Evolutionary conservation across 2,113 vertebrate species (phyloP), one percentile per base, ranked within the genome.

Genomic region (Apteryx mantelli): DNA sequence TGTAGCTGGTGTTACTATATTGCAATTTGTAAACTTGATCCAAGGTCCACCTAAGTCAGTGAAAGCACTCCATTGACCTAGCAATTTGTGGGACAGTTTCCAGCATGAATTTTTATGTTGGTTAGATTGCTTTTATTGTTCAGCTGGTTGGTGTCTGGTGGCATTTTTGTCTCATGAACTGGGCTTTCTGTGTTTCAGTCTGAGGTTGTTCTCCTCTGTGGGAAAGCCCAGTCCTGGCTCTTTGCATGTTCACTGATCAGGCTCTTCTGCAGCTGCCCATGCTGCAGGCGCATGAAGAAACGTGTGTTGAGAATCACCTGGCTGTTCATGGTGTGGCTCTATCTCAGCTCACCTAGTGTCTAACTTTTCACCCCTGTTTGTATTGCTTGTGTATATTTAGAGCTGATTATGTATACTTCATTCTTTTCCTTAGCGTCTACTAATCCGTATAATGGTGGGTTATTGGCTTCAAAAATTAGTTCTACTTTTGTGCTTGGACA

Each of bases 11-110:
- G 7, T 9, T 53, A 53, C n/a, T 42, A 10, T 53, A 53, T 16
- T 0, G 1, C 64, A 36, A 70, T 25, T 56, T 53, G 5, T 36
- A 53, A 64, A 34, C 50, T 60, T 61, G 44, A 81, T 48, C 50
- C 55, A 58, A 64, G 32, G 16, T 26, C 32, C 16, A 19, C 63
- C n/a, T 22, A 48, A 70, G 7, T 36, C 58, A 50, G 52, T 71
- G 65, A 19, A 42, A 56, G 21, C 7, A 15, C 30, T 42, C n/a
- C 28, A 68, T 13, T 0, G 3, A 26, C 48, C 53, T 69, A 1
- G 0, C 65, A 46, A 30, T 82, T 85, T 61, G 25, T 77, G 30
- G n/a, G 14, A 30, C 44, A 11, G 42, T 32, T 65, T 28, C 63
- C 34, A 38, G 10, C 8, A 34, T 15, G 20, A 48, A 18, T 73